Conservation (phyloP, 2,797 vertebrate genomes). For the Microctenopoma lineatum region DNA sequence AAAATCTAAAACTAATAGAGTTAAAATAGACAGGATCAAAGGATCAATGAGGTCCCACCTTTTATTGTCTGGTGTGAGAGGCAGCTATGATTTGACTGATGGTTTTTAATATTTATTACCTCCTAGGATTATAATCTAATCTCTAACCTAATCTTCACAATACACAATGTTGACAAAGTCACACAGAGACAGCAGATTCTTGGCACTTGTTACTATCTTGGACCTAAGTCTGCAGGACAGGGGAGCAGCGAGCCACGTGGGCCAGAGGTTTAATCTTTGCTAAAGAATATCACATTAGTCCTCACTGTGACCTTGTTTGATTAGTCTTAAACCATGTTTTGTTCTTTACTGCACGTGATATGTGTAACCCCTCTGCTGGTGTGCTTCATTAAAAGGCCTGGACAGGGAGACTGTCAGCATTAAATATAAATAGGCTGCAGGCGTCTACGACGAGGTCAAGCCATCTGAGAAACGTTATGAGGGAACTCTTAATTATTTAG, state of each 20-base stretch:
- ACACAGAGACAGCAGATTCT: slow-evolving; percentile 28
- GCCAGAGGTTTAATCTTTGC: slow-evolving; percentile 60
- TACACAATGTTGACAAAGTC: slow-evolving; percentile 49
- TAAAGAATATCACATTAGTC: slow-evolving; percentile 47
- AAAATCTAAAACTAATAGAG: too few relatives aligned
- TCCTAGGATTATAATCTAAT: background rate
- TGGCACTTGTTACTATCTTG: slow-evolving; percentile 48
- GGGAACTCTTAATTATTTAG: slow-evolving; percentile 1
- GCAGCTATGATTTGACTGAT: slow-evolving; percentile 21
- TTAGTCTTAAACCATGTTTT: slow-evolving; percentile 19
- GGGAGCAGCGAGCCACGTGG: slow-evolving; percentile 17
- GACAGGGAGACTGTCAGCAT: slow-evolving; percentile 7
- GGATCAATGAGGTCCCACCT: slow-evolving; percentile 39
- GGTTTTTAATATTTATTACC: background rate
- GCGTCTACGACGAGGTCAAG: background rate
- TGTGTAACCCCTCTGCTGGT: background rate
- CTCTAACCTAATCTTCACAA: slow-evolving; percentile 37
- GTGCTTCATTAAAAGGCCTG: slow-evolving; percentile 8
- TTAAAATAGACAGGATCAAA: slow-evolving; percentile 30
- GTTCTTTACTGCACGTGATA: slow-evolving; percentile 15
- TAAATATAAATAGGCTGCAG: background rate
- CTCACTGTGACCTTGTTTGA: slow-evolving; percentile 44
- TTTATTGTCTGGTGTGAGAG: slow-evolving; percentile 50
- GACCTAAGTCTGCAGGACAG: slow-evolving; percentile 40
- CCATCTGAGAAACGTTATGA: background rate